Base-by-base conservation (phyloP, 2,113 vertebrate genomes). In the Trinectes maculatus region DNA sequence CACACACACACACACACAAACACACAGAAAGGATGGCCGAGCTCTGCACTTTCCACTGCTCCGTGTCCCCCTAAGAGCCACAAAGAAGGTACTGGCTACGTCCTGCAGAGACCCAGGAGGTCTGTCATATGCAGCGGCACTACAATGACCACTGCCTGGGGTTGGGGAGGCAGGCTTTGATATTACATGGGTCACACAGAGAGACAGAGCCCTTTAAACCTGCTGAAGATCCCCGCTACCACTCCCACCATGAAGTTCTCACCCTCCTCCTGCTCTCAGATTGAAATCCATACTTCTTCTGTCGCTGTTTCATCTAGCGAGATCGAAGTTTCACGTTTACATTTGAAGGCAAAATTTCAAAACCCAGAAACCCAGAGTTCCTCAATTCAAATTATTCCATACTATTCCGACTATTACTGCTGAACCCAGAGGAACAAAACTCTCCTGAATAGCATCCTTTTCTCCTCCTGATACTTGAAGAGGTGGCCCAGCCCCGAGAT, bases 101-200 rank as follows among this genome's bases (percentile, higher is more conserved):
- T 90, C 88, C 92, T 87, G 85, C 77, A 77, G 80, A 91, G 87
- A 90, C 89, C 80, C 89, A 84, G 88, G 90, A 87, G 88, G 91
- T 85, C 91, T 91, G 79, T 91, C 76, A 88, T 90, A 92, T 93
- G 90, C 89, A 90, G 77, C 6, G 22, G 33, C 58, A 73, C 80
- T 69, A 87, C 89, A 92, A 92, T 89, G 90, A 84, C 47, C 76
- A 67, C 85, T 85, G 89, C 89, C 87, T 89, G 85, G 83, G 91
- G 87, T 88, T 91, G 91, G 77, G 80, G 71, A 85, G 84, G 71
- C 68, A 68, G 80, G 79, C 89, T 93, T 92, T 93, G 92, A 93
- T 93, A 86, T 80, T 87, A 93, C 92, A 93, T 89, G 89, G 81
- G 66, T 91, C 90, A 87, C 85, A 88, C 83, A 85, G 87, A 87